Evolutionary conservation across 2,113 vertebrate species (phyloP), one percentile per base, ranked within the genome.

Genomic region (Sylvietta virens): DNA sequence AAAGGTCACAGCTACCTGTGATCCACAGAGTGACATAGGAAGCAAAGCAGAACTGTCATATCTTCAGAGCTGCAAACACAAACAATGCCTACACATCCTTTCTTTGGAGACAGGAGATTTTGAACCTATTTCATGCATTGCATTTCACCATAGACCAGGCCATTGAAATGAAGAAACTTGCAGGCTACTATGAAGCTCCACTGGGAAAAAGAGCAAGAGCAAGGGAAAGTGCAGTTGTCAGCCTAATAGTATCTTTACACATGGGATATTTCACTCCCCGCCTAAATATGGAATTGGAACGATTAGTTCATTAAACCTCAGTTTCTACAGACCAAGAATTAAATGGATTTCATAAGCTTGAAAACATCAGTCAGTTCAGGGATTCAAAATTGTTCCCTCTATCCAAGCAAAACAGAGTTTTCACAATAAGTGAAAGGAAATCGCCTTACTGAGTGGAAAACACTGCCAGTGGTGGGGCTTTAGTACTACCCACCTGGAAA

Each of bases 351-450:
- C 92, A 95, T 86, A 92, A 96, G 90, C 97, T 94, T 95, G 86
- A 97, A 98, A 96, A 93, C 93, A 96, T 92, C 91, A 86, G 79
- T 96, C 95, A 89, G 91, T 94, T 93, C 62, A 72, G 74, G 44
- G 47, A 83, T 65, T 77, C 81, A 44, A 92, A 96, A 92, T 20
- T 58, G 33, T 40, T 88, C 26, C 69, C 81, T 72, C 33, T 81
- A 77, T 97, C 97, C 97, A 97, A 98, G 91, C 70, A 97, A 98
- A 98, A 97, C 83, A 97, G 95, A 89, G 89, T 96, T 96, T 92
- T 97, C 85, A 95, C 96, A 97, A 86, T 70, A 95, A 97, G 91
- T 87, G 96, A 97, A 95, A 97, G 54, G 67, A 97, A 97, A 93
- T 71, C 17, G 6, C 62, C 58, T 76, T 93, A 86, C 83, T 95